Evolutionary conservation across 37 sponge, comb jelly and placozoan genomes (phyloP).

Genomic region (Crambe crambe): DNA sequence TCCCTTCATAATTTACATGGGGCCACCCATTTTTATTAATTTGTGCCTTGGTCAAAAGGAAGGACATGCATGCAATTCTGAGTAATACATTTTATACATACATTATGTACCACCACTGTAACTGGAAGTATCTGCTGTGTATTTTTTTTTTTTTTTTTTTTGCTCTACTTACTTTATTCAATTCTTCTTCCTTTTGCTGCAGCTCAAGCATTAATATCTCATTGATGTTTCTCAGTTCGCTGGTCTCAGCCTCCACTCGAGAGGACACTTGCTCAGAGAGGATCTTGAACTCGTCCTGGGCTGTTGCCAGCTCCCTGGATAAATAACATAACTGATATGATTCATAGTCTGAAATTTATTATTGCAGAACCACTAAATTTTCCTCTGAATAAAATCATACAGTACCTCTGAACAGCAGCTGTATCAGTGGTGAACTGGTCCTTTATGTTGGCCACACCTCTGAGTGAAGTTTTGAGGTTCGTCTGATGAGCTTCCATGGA

Average conservation of each 20-base stretch:
- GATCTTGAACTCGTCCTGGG: neutral
- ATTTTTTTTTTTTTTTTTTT: too few species aligned
- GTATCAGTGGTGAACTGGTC: neutral
- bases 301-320: conserved; percentile 22
- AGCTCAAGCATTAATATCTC: neutral
- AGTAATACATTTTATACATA: too few species aligned
- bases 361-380: neutral
- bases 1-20: neutral
- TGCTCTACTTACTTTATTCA: conserved; percentile 7
- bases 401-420: conserved; percentile 15
- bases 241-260: conserved; percentile 1
- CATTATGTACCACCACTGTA: neutral
- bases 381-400: neutral
- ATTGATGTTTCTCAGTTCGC: neutral
- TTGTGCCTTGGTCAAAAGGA: too few species aligned
- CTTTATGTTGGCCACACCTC: neutral
- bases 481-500: conserved; percentile 2
- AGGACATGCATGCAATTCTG: too few species aligned
- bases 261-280: conserved; percentile 17
- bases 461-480: neutral
- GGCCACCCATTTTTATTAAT: too few species aligned
- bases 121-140: neutral
- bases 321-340: neutral
- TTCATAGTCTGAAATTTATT: too few species aligned
- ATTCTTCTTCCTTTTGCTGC: conserved; percentile 22